Percentiles rank a stretch among this genome's conserved stretches.
Conservation (phyloP, 2,797 vertebrate species). For the Melopsittacus undulatus region DNA sequence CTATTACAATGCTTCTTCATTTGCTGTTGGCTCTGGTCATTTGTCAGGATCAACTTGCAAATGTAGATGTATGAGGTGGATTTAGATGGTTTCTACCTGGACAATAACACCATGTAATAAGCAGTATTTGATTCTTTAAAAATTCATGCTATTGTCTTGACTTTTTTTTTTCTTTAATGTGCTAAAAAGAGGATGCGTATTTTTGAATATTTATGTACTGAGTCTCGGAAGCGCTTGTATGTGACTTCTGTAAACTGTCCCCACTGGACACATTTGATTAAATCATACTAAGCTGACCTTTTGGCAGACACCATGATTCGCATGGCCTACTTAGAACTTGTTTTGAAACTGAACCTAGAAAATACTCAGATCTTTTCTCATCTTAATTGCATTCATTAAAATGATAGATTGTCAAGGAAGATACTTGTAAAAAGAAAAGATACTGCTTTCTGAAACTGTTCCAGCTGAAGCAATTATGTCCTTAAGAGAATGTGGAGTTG, state of each 20-base stretch:
- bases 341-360: conserved; percentile 32
- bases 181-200: neutral
- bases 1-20: neutral
- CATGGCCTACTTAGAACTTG: conserved; percentile 10
- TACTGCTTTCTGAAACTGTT: neutral
- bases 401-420: neutral
- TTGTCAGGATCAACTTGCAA: neutral
- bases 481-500: neutral
- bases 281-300: conserved; percentile 17
- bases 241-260: neutral
- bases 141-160: neutral
- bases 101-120: neutral
- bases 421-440: neutral
- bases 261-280: neutral
- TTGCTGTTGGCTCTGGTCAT: neutral
- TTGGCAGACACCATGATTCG: neutral
- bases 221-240: neutral
- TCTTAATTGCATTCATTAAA: neutral
- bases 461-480: neutral
- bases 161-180: neutral
- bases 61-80: neutral
- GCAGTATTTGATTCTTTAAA: neutral
- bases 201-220: neutral
- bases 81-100: neutral
- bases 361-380: neutral